Percentiles rank a stretch among this genome's conserved stretches.
Conservation (phyloP, 2,797 vertebrate genomes). For the Ceryle rudis region DNA sequence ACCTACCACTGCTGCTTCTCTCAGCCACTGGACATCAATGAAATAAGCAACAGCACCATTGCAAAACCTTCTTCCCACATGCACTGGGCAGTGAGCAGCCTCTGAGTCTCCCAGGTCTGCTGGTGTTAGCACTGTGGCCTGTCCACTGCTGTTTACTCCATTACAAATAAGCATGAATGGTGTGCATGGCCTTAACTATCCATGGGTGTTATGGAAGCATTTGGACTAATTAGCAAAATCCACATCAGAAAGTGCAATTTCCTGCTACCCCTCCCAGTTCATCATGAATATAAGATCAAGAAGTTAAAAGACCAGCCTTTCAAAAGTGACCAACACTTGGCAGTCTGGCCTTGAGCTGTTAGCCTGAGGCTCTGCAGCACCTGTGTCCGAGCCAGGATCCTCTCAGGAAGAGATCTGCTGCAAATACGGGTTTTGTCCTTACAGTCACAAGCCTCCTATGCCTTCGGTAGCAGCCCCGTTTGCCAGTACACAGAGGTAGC, state of each 20-base stretch:
- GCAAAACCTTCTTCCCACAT: neutral
- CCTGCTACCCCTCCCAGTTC: constrained; percentile 12
- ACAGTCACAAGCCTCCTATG: neutral
- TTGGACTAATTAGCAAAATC: constrained; percentile 31
- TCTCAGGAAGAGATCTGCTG: neutral
- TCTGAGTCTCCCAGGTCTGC: neutral
- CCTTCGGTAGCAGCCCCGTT: neutral
- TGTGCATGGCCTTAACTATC: neutral
- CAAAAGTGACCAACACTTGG: neutral
- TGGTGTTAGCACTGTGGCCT: neutral
- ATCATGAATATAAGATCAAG: constrained; percentile 11
- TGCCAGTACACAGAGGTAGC: neutral
- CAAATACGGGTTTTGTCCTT: neutral
- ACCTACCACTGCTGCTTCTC: neutral
- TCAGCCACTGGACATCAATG: neutral
- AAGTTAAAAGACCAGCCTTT: neutral
- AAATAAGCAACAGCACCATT: neutral
- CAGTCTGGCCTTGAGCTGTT: neutral
- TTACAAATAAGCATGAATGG: neutral
- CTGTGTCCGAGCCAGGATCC: neutral
- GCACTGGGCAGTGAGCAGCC: neutral
- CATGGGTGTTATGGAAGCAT: neutral
- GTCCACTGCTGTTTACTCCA: neutral
- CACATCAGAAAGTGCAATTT: constrained; percentile 29
- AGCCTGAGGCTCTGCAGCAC: neutral